Percentiles rank a stretch among this genome's conserved stretches.
These are phyloP conservation scores for Pandemis cinnamomeana DNA, from an alignment of 2,888 invertebrate species.

Conservation along the genomic window DNA sequence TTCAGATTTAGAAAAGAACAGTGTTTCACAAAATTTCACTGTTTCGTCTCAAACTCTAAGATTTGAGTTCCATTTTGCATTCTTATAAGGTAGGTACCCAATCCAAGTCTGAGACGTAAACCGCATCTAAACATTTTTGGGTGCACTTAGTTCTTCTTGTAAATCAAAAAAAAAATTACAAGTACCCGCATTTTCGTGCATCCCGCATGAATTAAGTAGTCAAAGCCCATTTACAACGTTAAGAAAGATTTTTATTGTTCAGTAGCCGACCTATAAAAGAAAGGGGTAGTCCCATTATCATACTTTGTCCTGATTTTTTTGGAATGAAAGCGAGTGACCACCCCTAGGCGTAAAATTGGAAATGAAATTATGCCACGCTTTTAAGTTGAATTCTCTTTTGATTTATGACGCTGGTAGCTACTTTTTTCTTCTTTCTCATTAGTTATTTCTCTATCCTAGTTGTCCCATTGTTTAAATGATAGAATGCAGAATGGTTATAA, in stretches of 20 bases:
- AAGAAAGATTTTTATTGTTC: conserved; percentile 71
- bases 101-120: background rate
- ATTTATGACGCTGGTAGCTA: conserved; percentile 65
- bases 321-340: conserved; percentile 53
- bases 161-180: conserved; percentile 10
- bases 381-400: conserved; percentile 50
- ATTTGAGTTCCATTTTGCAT: background rate
- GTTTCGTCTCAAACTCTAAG: background rate
- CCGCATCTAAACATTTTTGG: background rate
- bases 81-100: background rate
- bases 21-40: conserved; percentile 26
- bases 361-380: conserved; percentile 41
- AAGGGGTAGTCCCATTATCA: conserved; percentile 62
- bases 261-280: conserved; percentile 71
- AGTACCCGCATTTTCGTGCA: conserved; percentile 36
- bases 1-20: conserved; percentile 49
- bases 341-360: conserved; percentile 55
- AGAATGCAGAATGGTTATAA: conserved; percentile 22
- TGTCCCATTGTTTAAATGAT: too few species aligned
- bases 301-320: conserved; percentile 54
- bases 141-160: background rate
- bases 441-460: conserved; percentile 16
- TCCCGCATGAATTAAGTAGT: conserved; percentile 47
- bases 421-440: conserved; percentile 13
- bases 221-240: conserved; percentile 43